Conservation (phyloP, 35 echinoderm and acorn worm genomes). For the Anneissia japonica region DNA sequence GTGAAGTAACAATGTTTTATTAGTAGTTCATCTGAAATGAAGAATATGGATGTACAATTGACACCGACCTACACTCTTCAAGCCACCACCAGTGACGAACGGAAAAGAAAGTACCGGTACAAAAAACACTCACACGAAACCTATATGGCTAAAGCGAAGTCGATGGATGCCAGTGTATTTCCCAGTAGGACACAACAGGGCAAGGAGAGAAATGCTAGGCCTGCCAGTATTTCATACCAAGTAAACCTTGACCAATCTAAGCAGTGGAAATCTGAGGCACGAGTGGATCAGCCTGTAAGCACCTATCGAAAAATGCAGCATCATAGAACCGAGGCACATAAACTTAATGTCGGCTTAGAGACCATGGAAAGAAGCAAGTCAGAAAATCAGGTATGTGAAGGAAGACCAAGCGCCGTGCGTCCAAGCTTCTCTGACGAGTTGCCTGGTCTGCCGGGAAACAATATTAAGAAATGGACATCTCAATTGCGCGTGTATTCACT, state of each 20-base stretch:
- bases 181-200: background rate
- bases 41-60: background rate
- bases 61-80: background rate
- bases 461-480: background rate
- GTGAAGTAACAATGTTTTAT: background rate
- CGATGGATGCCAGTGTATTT: background rate
- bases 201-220: background rate
- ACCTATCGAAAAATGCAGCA: background rate
- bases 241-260: background rate
- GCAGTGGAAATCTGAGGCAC: background rate
- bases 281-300: background rate
- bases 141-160: background rate
- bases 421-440: background rate
- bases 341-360: background rate
- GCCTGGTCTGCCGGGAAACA: background rate
- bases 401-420: background rate
- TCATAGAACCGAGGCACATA: background rate
- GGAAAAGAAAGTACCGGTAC: background rate
- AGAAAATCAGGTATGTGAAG: background rate
- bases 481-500: background rate
- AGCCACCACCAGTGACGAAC: background rate
- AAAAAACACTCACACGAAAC: background rate
- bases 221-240: background rate
- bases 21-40: background rate
- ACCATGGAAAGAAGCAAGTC: background rate